Conservation (phyloP, 2,797 vertebrate species). For the Mastacembelus armatus region DNA sequence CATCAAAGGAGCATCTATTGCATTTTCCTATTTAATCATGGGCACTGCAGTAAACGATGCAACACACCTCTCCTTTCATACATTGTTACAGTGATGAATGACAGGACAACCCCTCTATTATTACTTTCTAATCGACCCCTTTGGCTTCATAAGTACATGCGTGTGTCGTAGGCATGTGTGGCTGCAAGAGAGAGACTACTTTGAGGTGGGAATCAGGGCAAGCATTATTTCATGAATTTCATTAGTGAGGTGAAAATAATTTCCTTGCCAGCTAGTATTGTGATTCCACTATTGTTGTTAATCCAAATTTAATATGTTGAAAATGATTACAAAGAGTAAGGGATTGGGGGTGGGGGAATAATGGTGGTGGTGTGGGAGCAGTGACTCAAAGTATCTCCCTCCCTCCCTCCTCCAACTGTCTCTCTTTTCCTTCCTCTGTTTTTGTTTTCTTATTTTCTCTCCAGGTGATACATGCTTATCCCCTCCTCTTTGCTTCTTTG, state of each 20-base stretch:
- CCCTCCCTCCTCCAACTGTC: slow-evolving; percentile 9
- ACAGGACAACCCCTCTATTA: slow-evolving; percentile 51
- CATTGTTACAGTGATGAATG: slow-evolving; percentile 61
- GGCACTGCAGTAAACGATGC: slow-evolving; percentile 46
- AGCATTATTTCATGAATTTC: slow-evolving; percentile 78
- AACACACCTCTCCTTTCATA: slow-evolving; percentile 43
- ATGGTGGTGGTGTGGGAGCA: slow-evolving; percentile 1
- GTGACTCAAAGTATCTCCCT: slow-evolving; percentile 22
- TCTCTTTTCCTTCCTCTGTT: neutral
- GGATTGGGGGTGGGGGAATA: slow-evolving; percentile 16
- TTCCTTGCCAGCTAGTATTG: slow-evolving; percentile 69
- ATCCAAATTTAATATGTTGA: slow-evolving; percentile 79
- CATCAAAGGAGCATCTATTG: neutral
- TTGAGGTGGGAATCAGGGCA: slow-evolving; percentile 55
- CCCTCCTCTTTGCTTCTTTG: slow-evolving; percentile 28
- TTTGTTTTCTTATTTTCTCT: slow-evolving; percentile 31
- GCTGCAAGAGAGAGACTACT: slow-evolving; percentile 24
- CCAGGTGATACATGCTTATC: slow-evolving; percentile 42
- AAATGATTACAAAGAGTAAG: slow-evolving; percentile 63
- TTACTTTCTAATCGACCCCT: slow-evolving; percentile 71
- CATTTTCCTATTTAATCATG: slow-evolving; percentile 62
- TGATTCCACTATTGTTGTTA: slow-evolving; percentile 75
- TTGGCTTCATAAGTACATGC: slow-evolving; percentile 37
- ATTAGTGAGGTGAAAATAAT: slow-evolving; percentile 77
- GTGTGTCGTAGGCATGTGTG: slow-evolving; percentile 19